Evolutionary conservation across 2,888 invertebrate species (phyloP), one percentile per base, ranked within the genome.

Genomic region (Oscheius sp.): DNA sequence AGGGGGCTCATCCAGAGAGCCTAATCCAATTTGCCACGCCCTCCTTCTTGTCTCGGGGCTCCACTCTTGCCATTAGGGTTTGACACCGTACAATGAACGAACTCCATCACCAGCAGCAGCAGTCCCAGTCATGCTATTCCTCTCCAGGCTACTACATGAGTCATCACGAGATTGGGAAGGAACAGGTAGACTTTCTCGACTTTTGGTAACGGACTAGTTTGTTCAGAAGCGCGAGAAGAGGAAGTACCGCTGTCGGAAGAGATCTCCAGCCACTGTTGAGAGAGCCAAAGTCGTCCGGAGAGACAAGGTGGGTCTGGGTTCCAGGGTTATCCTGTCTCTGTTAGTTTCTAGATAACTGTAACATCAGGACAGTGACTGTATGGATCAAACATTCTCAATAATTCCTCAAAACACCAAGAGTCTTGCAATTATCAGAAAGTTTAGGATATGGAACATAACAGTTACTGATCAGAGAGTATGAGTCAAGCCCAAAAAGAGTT

Each of bases 201-300:
- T 13, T 48, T 63, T 29, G 2, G 4, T 9, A 53, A 53, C 10
- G 53, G 53, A 3, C 3, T 53, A 21, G 21, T 29, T 58, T 32
- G 4, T 74, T 59, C 70, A 71, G 65, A 83, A 81, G 63, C 74
- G 84, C 11, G 82, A 83, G 48, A 85, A 85, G 63, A 73, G 85
- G 9, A 79, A 79, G 70, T 85, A 85, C 65, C 71, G 84, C 50
- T 82, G 83, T 48, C 74, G 85, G 7, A 81, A 80, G 47, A 47
- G 84, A 9, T 81, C 81, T 37, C 85, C 85, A 10, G 82, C 79
- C 1, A 80, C 85, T 0, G 79, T 85, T n/a, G 83, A 84, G 62
- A 48, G 83, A 60, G 80, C 85, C 2, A 82, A 79, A 68, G 74
- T 75, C 9, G 72, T 79, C 0, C 35, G 85, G 47, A 75, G 84